Conservation (phyloP, 2,113 vertebrate species). For the Leptosomus discolor region DNA sequence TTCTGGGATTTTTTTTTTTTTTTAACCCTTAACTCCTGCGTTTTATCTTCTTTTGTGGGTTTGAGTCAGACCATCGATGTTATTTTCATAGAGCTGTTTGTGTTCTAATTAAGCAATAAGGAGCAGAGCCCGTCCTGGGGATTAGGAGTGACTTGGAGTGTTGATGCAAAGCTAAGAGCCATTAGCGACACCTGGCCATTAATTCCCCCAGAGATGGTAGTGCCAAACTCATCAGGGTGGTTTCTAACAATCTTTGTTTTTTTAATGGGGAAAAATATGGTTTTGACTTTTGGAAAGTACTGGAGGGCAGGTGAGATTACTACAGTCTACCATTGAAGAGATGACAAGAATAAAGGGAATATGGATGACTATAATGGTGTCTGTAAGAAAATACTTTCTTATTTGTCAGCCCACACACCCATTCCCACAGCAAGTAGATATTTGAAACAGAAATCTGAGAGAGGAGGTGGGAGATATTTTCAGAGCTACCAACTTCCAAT, state of each 20-base stretch:
- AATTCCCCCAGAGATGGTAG: conserved; percentile 61
- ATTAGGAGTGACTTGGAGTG: conserved; percentile 63
- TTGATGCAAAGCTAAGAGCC: conserved; percentile 60
- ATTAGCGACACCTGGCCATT: conserved; percentile 63
- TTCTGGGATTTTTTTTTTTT: background rate
- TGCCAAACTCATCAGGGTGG: conserved; percentile 31
- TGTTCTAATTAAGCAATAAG: conserved; percentile 61
- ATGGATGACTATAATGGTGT: background rate
- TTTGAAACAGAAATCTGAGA: background rate
- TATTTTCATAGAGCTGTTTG: conserved; percentile 65
- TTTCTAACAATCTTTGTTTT: conserved; percentile 28
- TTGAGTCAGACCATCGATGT: conserved; percentile 28
- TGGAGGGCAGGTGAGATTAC: background rate
- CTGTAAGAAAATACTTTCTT: background rate
- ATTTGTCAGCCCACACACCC: background rate
- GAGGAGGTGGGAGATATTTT: conserved; percentile 12
- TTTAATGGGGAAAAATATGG: conserved; percentile 11
- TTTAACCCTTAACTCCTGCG: conserved; percentile 24
- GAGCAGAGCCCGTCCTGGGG: conserved; percentile 49
- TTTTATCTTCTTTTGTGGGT: conserved; percentile 41
- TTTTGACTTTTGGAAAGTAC: conserved; percentile 24
- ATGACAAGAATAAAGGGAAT: background rate
- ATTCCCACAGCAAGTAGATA: background rate
- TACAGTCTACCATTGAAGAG: background rate
- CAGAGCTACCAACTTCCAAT: background rate